Base-by-base conservation (phyloP, 1,140 invertebrate species). In the Drosophila eugracilis region DNA sequence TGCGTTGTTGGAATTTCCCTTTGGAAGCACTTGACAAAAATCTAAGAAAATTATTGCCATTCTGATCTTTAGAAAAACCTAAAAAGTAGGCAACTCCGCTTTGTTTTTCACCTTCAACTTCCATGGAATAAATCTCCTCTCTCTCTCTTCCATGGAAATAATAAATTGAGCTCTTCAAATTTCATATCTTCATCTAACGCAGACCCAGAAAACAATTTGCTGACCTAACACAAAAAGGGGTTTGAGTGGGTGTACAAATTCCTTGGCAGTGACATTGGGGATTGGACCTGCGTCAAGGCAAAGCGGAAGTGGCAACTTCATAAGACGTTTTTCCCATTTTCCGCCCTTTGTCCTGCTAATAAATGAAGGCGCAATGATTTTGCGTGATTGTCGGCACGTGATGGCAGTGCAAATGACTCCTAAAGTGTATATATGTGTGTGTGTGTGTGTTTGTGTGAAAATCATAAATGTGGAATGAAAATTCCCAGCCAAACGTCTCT, bases 281-380 rank as follows among this genome's bases (percentile, higher is more conserved):
- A 65, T 48, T 65, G 34, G 59, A 63, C 41, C 60, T 37, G 41
- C 30, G 60, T 47, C 55, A 17, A 15, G 9, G 19, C 6, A 37
- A 47, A 34, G 41, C 60, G 60, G 60, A 65, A 62, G 55, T 65
- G 60, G 55, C 57, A 48, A 62, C 57, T 65, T 57, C 34, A 47
- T 62, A 39, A 48, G 24, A 24, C 6, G 42, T n/a, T 57, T 55
- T 28, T 10, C 44, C 19, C 22, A 30, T 21, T 52, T 28, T 44
- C 39, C n/a, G 17, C 50, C 24, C 24, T 10, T 39, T 21, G 45
- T 9, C 45, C 60, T 66, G 75, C 58, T 79, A 79, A 84, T 84
- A 85, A 84, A 77, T 78, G 78, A 85, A 78, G 75, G 80, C 50
- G 79, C 79, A 85, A 84, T 85, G 80, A 84, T 85, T 85, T 74